These are phyloP conservation scores for Spea hammondii DNA, from an alignment of 2,797 vertebrate genomes.

Conservation along the genomic window DNA sequence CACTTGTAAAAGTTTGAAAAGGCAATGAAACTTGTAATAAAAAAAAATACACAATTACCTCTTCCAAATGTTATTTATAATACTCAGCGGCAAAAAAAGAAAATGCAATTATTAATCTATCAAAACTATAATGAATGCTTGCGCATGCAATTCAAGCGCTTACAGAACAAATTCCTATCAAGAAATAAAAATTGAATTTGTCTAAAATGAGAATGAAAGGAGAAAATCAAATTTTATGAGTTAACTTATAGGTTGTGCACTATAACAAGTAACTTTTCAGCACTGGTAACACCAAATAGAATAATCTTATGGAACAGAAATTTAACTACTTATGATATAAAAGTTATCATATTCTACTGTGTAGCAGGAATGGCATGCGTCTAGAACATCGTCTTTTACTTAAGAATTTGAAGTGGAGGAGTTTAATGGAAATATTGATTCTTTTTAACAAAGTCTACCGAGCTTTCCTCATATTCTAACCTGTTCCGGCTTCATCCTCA, in stretches of 20 bases:
- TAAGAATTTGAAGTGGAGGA: no score
- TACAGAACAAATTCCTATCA: neutral
- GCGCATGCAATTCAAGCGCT: neutral
- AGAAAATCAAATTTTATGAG: neutral
- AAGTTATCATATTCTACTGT: no score
- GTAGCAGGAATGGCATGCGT: no score
- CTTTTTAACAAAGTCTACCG: no score
- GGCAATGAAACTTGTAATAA: neutral
- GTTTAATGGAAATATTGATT: no score
- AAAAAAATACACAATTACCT: constrained; percentile 3
- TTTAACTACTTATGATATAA: no score
- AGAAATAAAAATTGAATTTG: neutral
- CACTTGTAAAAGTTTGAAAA: no score
- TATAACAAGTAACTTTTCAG: neutral
- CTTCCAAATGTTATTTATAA: constrained; percentile 7
- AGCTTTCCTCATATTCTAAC: no score
- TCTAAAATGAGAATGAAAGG: neutral
- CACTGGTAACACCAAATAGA: no score
- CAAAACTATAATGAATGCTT: constrained; percentile 20
- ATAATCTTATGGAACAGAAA: no score
- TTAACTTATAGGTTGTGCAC: neutral
- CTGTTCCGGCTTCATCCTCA: no score
- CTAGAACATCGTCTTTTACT: no score
- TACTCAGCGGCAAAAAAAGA: neutral
- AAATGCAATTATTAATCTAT: constrained; percentile 33